These are phyloP conservation scores for Andrena camellia DNA, from an alignment of 2,888 invertebrate species.

Conservation along the genomic window DNA sequence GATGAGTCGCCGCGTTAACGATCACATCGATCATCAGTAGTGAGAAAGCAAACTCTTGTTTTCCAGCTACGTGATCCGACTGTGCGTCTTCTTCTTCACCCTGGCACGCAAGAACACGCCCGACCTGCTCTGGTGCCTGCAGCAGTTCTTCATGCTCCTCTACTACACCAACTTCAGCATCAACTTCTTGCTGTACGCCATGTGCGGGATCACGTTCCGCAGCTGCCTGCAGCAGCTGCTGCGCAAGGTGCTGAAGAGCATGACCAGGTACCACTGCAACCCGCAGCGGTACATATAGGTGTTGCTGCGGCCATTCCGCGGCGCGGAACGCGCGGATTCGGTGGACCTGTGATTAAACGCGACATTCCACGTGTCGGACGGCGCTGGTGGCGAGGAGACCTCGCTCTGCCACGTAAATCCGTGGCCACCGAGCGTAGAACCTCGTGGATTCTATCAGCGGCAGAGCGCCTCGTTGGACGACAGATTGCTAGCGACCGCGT, in stretches of 20 bases:
- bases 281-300: conserved; percentile 79
- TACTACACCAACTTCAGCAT: conserved; percentile 89
- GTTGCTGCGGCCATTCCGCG: conserved; percentile 40
- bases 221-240: conserved; percentile 86
- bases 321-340: conserved; percentile 46
- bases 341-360: conserved; percentile 34
- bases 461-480: neutral
- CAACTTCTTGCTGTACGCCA: conserved; percentile 88
- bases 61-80: conserved; percentile 86
- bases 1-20: neutral
- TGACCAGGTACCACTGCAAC: conserved; percentile 83
- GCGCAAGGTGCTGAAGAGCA: conserved; percentile 84
- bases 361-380: neutral
- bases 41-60: neutral
- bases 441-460: neutral
- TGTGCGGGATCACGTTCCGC: conserved; percentile 88
- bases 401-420: neutral
- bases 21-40: neutral
- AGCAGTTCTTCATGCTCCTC: conserved; percentile 88
- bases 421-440: neutral
- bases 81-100: conserved; percentile 86
- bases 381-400: neutral
- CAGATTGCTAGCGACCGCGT: neutral
- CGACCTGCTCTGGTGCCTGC: conserved; percentile 86
- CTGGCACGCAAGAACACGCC: conserved; percentile 84